Percentiles rank a stretch among this genome's conserved stretches.
Evolutionary conservation across 2,113 vertebrate genomes (phyloP).

Genomic region (Sapayoa aenigma): DNA sequence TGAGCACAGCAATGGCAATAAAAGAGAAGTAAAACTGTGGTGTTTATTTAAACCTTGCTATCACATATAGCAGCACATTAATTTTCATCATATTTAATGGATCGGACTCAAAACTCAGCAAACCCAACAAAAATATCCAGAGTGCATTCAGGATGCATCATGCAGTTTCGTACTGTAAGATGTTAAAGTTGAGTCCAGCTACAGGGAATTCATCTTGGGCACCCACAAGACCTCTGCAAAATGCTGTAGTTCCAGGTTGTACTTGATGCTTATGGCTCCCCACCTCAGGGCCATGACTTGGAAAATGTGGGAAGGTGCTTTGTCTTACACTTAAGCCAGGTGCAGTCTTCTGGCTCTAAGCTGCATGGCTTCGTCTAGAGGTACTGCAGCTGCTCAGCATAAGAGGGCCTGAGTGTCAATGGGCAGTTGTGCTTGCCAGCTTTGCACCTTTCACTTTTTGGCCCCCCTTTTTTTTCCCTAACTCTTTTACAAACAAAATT

Average conservation of each 20-base stretch:
- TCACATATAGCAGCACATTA: not conserved
- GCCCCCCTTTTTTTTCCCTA: not conserved
- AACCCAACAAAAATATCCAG: not conserved
- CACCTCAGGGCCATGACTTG: not conserved
- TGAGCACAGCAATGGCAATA: not conserved
- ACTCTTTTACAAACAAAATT: not conserved
- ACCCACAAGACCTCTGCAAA: accelerated
- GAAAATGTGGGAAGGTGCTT: not conserved
- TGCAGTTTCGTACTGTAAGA: not conserved
- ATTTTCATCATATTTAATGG: not conserved
- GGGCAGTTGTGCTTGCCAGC: not conserved
- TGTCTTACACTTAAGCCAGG: not conserved
- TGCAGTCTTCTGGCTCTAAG: not conserved
- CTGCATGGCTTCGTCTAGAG: not conserved
- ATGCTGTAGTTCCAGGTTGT: not conserved
- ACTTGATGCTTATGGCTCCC: not conserved
- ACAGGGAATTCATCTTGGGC: not conserved
- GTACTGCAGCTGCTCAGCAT: accelerated
- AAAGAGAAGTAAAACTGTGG: not conserved
- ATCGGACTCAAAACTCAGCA: not conserved
- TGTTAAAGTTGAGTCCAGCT: accelerated
- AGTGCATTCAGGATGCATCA: not conserved
- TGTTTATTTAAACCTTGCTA: not conserved
- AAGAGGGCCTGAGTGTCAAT: not conserved
- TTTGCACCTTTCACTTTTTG: not conserved